A percentile compares a stretch with the other conserved stretches of the same genome.
Evolutionary conservation across 2,113 vertebrate genomes (phyloP).

Genomic region (Lepus americanus): DNA sequence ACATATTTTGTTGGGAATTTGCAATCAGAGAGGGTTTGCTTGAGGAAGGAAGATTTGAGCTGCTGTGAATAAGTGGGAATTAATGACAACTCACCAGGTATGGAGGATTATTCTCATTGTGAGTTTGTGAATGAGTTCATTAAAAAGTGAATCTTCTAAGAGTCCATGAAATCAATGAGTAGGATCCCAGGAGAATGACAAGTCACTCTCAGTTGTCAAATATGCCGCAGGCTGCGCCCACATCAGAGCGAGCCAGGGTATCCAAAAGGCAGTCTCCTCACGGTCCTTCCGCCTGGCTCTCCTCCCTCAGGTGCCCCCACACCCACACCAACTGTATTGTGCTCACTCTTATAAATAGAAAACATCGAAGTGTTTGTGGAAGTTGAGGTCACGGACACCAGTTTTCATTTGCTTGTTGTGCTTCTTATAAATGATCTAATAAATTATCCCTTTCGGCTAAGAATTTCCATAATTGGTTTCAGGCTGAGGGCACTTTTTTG

Average conservation of each 20-base stretch:
- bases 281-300: not conserved
- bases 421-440: slow-evolving; percentile 81
- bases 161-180: not conserved
- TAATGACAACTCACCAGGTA: not conserved
- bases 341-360: slow-evolving; percentile 74
- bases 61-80: not conserved
- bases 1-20: not conserved
- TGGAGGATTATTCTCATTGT: not conserved
- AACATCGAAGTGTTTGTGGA: slow-evolving; percentile 58
- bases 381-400: slow-evolving; percentile 71
- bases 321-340: slow-evolving; percentile 44
- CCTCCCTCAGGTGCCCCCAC: not conserved
- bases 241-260: not conserved
- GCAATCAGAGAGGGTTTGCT: not conserved
- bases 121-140: slow-evolving; percentile 4
- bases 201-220: not conserved
- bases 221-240: not conserved
- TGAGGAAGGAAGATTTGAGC: not conserved
- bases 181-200: slow-evolving; percentile 19
- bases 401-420: slow-evolving; percentile 68
- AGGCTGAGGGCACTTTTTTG: slow-evolving; percentile 71
- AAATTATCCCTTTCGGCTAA: slow-evolving; percentile 78
- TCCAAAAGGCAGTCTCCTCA: not conserved
- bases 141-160: not conserved
- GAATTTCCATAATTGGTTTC: slow-evolving; percentile 82